A percentile compares a stretch with the other conserved stretches of the same genome.
phyloP scores from a whole-genome alignment of 2,888 invertebrate species.

The Drosophila setosimentum region DNA sequence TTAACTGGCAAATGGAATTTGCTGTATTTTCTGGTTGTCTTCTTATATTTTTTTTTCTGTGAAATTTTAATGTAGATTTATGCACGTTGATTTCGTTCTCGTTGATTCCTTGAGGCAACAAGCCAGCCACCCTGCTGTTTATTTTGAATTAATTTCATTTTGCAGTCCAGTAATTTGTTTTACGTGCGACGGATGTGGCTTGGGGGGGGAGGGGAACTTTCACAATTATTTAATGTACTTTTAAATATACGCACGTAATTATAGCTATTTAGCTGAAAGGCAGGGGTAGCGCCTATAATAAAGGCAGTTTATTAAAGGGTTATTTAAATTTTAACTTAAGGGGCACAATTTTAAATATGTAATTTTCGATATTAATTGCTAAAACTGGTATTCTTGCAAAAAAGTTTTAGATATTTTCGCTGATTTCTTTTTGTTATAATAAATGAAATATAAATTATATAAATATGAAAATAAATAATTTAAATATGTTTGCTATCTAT shows the following conservation, averaged over 20 bases:
- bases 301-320: not conserved
- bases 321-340: not conserved
- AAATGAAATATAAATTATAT: not conserved
- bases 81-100: conserved; percentile 30
- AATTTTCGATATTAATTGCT: not conserved
- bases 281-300: not conserved
- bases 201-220: accelerated
- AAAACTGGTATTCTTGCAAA: not conserved
- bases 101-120: conserved; percentile 15
- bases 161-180: conserved; percentile 29
- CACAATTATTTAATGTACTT: conserved; percentile 24
- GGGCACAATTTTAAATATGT: not conserved
- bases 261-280: not conserved
- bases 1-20: conserved; percentile 8
- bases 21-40: not conserved
- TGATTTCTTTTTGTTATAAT: not conserved
- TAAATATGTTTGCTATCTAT: too few relatives aligned
- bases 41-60: not conserved
- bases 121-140: conserved; percentile 27
- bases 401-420: not conserved
- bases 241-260: conserved; percentile 31
- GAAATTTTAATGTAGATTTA: conserved; percentile 58
- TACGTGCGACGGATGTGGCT: not conserved
- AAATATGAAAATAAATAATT: too few relatives aligned
- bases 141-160: conserved; percentile 45